A percentile compares a stretch with the other conserved stretches of the same genome.
phyloP scores from a whole-genome alignment of 2,797 vertebrate genomes.

The Cynopterus sphinx region DNA sequence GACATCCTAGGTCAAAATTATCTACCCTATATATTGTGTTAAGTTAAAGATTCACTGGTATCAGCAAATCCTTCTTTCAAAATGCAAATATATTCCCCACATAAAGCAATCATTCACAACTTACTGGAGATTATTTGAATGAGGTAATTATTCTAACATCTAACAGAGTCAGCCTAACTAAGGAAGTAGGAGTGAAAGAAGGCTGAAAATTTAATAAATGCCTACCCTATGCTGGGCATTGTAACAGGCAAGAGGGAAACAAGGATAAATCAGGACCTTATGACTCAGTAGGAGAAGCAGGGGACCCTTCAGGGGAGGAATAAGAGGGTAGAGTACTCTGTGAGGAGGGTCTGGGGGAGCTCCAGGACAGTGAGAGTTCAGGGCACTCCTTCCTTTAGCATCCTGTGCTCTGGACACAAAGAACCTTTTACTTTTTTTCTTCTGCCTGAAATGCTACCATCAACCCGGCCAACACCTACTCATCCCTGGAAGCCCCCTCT shows the following conservation, averaged over 20 bases:
- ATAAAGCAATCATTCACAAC: slow-evolving; percentile 11
- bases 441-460: background rate
- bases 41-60: background rate
- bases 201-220: background rate
- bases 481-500: background rate
- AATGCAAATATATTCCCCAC: background rate
- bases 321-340: too few relatives aligned
- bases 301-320: background rate
- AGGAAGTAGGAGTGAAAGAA: background rate
- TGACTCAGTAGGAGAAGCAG: background rate
- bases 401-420: background rate
- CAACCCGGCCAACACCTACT: background rate
- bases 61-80: slow-evolving; percentile 15
- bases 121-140: background rate
- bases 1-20: background rate
- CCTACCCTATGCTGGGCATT: background rate
- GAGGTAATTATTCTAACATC: background rate
- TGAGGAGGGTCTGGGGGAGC: background rate
- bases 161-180: background rate
- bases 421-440: background rate
- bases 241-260: background rate
- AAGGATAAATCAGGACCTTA: background rate
- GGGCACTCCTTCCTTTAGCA: background rate
- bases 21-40: background rate
- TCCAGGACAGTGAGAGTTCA: background rate